Evolutionary conservation across 2,888 invertebrate genomes (phyloP).

Genomic region (Aquatica leii): DNA sequence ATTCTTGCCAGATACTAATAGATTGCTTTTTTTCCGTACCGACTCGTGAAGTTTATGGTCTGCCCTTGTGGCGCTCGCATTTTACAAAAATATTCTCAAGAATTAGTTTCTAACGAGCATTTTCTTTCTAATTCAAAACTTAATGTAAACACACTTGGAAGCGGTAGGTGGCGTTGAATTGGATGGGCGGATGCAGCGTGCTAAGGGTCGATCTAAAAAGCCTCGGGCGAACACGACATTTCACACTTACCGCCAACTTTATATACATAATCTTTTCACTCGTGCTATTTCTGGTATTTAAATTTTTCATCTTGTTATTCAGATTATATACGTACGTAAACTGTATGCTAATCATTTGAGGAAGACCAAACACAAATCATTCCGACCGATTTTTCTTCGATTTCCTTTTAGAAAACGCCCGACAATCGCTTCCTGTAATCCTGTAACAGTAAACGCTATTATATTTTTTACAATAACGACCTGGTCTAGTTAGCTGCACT

Average conservation of each 20-base stretch:
- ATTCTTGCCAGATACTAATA: conserved; percentile 52
- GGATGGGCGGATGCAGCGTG: conserved; percentile 36
- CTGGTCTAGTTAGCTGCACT: too few relatives aligned
- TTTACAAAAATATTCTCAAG: too few relatives aligned
- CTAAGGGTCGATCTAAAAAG: conserved; percentile 31
- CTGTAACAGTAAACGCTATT: too few relatives aligned
- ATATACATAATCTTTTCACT: conserved; percentile 25
- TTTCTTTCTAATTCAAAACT: not conserved
- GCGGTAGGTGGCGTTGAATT: conserved; percentile 37
- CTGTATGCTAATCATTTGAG: conserved; percentile 10
- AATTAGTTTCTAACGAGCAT: not conserved
- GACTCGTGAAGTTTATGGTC: conserved; percentile 9
- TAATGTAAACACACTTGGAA: not conserved
- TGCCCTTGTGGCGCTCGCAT: conserved; percentile 17
- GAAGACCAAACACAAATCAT: not conserved
- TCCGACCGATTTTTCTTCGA: not conserved
- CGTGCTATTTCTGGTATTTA: conserved; percentile 33
- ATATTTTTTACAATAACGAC: too few relatives aligned
- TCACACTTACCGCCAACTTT: conserved; percentile 37
- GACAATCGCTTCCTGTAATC: too few relatives aligned
- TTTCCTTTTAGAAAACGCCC: too few relatives aligned
- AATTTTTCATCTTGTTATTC: conserved; percentile 19
- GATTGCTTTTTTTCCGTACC: conserved; percentile 32
- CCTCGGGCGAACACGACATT: conserved; percentile 34
- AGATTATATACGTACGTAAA: conserved; percentile 18